Evolutionary conservation across 1,140 invertebrate genomes (phyloP).

Genomic region (Phymorhynchus buccinoides): DNA sequence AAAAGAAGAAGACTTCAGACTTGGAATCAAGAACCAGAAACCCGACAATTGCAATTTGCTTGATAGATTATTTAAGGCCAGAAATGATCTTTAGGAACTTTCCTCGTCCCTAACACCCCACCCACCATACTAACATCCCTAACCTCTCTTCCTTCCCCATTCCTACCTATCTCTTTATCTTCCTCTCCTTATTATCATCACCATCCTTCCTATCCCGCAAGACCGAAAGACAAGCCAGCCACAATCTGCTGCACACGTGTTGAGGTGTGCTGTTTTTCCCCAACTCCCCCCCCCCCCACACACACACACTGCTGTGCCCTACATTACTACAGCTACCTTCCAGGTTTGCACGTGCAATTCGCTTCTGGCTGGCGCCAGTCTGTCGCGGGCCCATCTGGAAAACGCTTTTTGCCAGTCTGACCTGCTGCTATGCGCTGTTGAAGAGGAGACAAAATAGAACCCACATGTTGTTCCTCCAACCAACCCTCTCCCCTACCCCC

Average conservation of each 20-base stretch:
- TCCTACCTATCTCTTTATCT: background rate
- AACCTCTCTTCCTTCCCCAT: background rate
- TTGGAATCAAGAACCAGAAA: no score
- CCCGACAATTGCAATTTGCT: no score
- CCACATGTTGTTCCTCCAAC: no score
- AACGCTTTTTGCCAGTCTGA: constrained; percentile 50
- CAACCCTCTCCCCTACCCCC: constrained; percentile 47
- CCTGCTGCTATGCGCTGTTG: no score
- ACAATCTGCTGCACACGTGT: constrained; percentile 29
- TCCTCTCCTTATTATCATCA: background rate
- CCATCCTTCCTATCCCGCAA: background rate
- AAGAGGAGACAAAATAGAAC: constrained; percentile 47
- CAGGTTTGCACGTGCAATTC: constrained; percentile 39
- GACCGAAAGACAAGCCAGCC: background rate
- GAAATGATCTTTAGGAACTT: background rate
- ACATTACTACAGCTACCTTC: constrained; percentile 4
- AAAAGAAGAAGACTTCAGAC: no score
- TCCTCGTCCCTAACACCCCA: background rate
- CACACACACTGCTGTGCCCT: no score
- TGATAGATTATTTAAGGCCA: no score
- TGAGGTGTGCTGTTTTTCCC: constrained; percentile 40
- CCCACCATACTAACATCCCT: background rate
- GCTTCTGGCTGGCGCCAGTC: constrained; percentile 43
- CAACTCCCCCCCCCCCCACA: no score
- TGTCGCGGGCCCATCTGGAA: constrained; percentile 44